Conservation (phyloP, 2,113 vertebrate species). For the Chamaetylas fuelleborni region DNA sequence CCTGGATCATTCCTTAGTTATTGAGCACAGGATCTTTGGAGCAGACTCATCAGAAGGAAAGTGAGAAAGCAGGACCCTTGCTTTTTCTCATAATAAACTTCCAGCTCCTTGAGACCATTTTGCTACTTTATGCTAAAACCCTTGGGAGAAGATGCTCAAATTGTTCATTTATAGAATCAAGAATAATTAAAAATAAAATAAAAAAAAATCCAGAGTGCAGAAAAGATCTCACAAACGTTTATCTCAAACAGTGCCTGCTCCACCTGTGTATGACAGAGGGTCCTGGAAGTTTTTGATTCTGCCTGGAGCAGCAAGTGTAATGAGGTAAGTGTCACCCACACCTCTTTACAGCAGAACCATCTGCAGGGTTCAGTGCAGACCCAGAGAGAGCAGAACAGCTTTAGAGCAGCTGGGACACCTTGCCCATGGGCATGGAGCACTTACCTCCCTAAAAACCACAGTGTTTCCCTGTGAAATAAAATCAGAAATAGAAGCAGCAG, state of each 20-base stretch:
- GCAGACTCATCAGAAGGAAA: background rate
- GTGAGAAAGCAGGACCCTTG: background rate
- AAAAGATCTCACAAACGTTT: background rate
- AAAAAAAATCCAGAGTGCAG: background rate
- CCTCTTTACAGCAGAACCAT: background rate
- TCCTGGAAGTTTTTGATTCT: background rate
- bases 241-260: background rate
- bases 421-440: background rate
- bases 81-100: background rate
- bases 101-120: background rate
- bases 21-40: background rate
- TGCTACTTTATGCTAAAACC: background rate
- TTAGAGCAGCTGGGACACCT: background rate
- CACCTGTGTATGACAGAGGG: background rate
- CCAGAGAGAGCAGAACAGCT: accelerated
- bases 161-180: background rate
- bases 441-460: background rate
- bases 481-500: background rate
- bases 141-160: background rate
- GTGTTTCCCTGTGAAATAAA: accelerated
- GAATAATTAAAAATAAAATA: background rate
- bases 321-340: background rate
- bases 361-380: background rate
- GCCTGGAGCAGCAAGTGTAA: background rate
- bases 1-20: background rate